Percentiles rank a stretch among this genome's conserved stretches.
These are phyloP conservation scores for Ischnura elegans DNA, from an alignment of 2,888 invertebrate species.

Conservation along the genomic window DNA sequence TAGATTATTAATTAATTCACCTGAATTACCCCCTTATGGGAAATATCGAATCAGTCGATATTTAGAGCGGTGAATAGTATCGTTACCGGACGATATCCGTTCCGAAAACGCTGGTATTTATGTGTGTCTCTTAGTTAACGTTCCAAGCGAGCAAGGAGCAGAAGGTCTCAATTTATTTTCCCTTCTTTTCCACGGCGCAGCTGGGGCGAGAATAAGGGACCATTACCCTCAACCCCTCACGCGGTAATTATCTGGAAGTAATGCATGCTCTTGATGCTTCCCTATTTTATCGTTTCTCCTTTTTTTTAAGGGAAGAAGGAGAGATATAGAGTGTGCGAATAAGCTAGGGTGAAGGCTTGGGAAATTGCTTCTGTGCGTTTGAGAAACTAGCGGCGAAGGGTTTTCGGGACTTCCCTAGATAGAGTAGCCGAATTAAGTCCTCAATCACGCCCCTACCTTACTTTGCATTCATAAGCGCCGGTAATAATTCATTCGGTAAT, in stretches of 20 bases:
- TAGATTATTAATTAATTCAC: no score
- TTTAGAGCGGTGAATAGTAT: no score
- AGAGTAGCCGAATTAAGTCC: no score
- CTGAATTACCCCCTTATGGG: no score
- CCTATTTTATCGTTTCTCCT: background rate
- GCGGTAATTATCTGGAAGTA: constrained; percentile 19
- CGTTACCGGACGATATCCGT: no score
- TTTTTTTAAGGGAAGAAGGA: background rate
- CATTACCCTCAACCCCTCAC: background rate
- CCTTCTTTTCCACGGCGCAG: background rate
- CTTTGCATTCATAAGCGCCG: background rate
- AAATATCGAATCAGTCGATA: no score
- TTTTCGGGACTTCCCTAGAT: background rate
- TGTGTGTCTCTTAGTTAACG: background rate
- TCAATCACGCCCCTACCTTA: background rate
- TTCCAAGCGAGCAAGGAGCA: background rate
- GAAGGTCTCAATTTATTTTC: background rate
- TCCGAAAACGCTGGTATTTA: background rate
- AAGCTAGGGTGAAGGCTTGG: background rate
- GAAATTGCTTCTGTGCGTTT: background rate
- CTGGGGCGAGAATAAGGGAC: background rate
- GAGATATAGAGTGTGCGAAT: background rate
- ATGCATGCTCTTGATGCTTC: background rate
- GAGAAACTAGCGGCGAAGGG: background rate
- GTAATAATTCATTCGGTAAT: background rate